Percentiles rank a stretch among this genome's conserved stretches.
These are phyloP conservation scores for Diplolepis rosae DNA, from an alignment of 2,888 invertebrate genomes.

Conservation along the genomic window DNA sequence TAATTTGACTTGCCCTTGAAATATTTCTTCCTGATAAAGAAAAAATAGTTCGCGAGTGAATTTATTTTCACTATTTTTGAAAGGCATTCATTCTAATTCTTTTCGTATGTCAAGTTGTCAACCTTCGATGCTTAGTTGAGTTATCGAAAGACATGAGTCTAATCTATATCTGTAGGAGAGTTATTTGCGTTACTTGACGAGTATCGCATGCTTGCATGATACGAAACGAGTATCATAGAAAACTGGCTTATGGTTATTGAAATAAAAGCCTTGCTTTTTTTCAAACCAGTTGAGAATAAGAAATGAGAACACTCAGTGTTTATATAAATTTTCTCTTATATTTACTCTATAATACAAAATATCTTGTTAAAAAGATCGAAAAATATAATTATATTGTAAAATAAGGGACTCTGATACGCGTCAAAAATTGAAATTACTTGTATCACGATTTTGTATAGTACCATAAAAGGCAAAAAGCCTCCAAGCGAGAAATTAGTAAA, in stretches of 20 bases:
- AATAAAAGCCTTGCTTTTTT: conserved; percentile 2
- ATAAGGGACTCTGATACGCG: background rate
- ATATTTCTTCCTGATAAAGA: background rate
- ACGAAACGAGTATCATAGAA: conserved; percentile 34
- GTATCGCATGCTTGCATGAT: conserved; percentile 41
- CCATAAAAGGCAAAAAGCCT: background rate
- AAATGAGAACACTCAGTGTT: background rate
- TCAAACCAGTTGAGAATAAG: background rate
- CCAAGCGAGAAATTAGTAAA: conserved; percentile 20
- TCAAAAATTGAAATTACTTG: conserved; percentile 2
- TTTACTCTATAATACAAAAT: no score
- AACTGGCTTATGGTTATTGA: conserved; percentile 2
- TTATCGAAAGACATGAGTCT: conserved; percentile 38
- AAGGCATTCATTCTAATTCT: background rate
- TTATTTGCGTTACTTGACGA: conserved; percentile 36
- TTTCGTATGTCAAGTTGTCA: background rate
- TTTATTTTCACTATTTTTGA: conserved; percentile 3
- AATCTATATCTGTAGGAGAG: conserved; percentile 41
- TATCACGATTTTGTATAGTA: background rate
- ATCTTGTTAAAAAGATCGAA: no score
- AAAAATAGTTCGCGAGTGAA: conserved; percentile 3
- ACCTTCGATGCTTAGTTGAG: conserved; percentile 33
- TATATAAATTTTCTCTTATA: background rate
- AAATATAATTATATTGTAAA: background rate
- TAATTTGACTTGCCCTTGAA: background rate